Conservation (phyloP, 1,140 invertebrate species). For the Drosophila navojoa region DNA sequence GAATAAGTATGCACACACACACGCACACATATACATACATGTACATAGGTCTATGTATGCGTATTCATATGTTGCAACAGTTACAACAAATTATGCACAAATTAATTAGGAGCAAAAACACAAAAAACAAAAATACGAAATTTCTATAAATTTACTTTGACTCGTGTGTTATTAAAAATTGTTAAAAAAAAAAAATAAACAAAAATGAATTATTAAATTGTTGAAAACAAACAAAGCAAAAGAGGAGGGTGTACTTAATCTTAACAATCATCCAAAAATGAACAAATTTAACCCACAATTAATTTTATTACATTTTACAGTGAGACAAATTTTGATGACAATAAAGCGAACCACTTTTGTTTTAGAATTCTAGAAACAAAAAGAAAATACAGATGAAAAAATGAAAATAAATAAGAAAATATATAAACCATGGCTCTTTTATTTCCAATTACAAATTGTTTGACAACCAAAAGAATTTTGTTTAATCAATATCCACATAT, state of each 20-base stretch:
- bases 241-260: conserved; percentile 62
- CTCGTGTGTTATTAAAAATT: conserved; percentile 39
- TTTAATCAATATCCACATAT: conserved; percentile 33
- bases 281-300: conserved; percentile 54
- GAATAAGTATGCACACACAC: conserved; percentile 6
- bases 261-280: conserved; percentile 54
- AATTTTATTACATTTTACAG: conserved; percentile 69
- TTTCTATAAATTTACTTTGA: conserved; percentile 16
- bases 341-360: conserved; percentile 58
- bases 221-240: conserved; percentile 18
- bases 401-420: background rate
- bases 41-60: conserved; percentile 15
- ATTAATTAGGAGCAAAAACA: conserved; percentile 1
- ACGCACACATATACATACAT: conserved; percentile 5
- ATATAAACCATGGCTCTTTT: conserved; percentile 48
- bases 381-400: conserved; percentile 22
- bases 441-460: conserved; percentile 64
- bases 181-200: conserved; percentile 34
- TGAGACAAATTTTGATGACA: conserved; percentile 66
- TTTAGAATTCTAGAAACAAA: conserved; percentile 43
- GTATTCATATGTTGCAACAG: conserved; percentile 11
- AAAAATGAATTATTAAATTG: conserved; percentile 24
- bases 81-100: conserved; percentile 7
- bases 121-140: conserved; percentile 11
- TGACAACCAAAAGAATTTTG: conserved; percentile 81